phyloP scores from a whole-genome alignment of 2,797 vertebrate species.

The Trichosurus vulpecula region DNA sequence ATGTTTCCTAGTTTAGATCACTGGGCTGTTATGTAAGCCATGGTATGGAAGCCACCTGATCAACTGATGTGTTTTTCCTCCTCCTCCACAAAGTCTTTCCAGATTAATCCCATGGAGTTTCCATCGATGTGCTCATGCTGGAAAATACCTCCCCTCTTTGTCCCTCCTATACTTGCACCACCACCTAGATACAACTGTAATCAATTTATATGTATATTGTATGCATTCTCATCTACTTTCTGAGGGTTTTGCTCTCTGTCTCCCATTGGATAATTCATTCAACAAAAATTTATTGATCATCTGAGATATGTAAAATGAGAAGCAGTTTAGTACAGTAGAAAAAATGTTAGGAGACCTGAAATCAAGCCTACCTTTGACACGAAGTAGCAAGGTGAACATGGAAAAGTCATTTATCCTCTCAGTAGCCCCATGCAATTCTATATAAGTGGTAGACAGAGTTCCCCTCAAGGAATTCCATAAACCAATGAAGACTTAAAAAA shows the following conservation, averaged over 20 bases:
- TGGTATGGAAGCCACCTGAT: background rate
- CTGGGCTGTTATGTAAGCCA: slow-evolving; percentile 22
- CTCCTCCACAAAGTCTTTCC: background rate
- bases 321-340: background rate
- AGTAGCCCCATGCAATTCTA: background rate
- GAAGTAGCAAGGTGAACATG: background rate
- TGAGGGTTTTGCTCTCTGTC: background rate
- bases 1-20: slow-evolving; percentile 61
- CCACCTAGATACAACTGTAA: background rate
- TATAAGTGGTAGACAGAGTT: background rate
- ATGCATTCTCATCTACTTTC: background rate
- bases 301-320: background rate
- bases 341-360: background rate
- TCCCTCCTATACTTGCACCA: background rate
- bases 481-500: background rate
- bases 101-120: background rate
- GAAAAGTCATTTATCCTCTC: background rate
- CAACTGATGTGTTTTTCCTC: background rate
- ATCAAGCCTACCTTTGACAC: background rate
- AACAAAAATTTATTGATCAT: background rate
- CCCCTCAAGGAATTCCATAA: background rate
- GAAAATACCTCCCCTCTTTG: background rate
- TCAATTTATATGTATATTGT: background rate
- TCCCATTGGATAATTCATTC: background rate
- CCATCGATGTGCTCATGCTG: background rate